Percentiles rank a stretch among this genome's conserved stretches.
These are phyloP conservation scores for Remorina albescens DNA, from an alignment of 2,797 vertebrate species.

Conservation along the genomic window DNA sequence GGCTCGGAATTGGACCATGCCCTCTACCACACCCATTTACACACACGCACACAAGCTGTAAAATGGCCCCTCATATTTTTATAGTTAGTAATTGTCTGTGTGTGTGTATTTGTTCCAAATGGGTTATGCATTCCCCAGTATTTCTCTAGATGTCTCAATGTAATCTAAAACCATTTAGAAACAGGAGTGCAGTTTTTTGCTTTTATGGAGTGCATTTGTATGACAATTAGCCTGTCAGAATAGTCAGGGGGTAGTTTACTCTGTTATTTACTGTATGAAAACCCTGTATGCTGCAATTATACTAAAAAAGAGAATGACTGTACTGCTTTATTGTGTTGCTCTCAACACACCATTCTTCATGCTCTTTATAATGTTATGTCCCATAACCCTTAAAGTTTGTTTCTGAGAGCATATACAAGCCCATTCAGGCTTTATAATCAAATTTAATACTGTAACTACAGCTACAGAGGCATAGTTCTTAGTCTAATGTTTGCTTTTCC, in stretches of 20 bases:
- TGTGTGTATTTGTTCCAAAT: background rate
- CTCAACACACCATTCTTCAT: background rate
- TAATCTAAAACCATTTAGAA: background rate
- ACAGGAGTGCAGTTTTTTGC: background rate
- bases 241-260: background rate
- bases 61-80: background rate
- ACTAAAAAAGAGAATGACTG: background rate
- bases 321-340: background rate
- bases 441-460: background rate
- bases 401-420: background rate
- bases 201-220: background rate
- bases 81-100: background rate
- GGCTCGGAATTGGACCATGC: slow-evolving; percentile 37
- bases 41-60: slow-evolving; percentile 2
- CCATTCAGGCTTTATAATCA: background rate
- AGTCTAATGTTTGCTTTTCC: background rate
- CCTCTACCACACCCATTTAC: background rate
- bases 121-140: background rate
- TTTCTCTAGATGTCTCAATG: background rate
- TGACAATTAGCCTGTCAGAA: background rate
- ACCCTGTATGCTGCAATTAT: background rate
- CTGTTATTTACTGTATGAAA: background rate
- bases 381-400: background rate
- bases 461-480: background rate
- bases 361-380: background rate